Percentiles rank a stretch among this genome's conserved stretches.
These are phyloP conservation scores for Brachionus calyciflorus DNA, from an alignment of 1,140 invertebrate species.

Conservation along the genomic window DNA sequence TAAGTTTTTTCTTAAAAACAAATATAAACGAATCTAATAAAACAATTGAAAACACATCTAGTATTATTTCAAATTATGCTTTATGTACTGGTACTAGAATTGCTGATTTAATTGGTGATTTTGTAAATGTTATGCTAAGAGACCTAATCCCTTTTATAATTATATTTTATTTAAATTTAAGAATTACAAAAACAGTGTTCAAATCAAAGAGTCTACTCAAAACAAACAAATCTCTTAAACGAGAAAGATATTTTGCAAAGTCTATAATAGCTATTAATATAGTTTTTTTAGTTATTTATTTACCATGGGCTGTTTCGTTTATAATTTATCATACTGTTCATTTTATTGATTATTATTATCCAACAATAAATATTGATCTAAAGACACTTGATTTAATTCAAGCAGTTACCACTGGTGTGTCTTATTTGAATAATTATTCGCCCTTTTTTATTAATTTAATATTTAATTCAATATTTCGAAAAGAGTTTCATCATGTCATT, in stretches of 20 bases:
- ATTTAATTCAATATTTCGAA: too few species aligned
- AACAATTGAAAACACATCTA: not conserved
- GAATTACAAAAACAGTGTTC: not conserved
- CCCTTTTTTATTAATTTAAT: too few species aligned
- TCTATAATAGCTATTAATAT: too few species aligned
- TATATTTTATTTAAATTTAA: not conserved
- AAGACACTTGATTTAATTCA: too few species aligned
- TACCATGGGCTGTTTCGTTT: too few species aligned
- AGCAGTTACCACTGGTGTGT: too few species aligned
- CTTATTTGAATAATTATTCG: too few species aligned
- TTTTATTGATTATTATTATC: too few species aligned
- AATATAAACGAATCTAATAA: not conserved
- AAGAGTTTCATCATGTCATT: too few species aligned
- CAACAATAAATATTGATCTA: too few species aligned
- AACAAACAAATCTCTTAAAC: not conserved
- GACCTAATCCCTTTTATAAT: conserved; percentile 6
- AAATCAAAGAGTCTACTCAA: not conserved
- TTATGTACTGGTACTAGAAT: not conserved
- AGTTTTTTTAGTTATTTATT: too few species aligned
- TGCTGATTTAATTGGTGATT: conserved; percentile 10
- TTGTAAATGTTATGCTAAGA: not conserved
- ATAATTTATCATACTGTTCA: too few species aligned
- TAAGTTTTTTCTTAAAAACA: not conserved
- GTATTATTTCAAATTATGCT: not conserved
- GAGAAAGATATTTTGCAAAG: not conserved